phyloP scores from a whole-genome alignment of 2,888 invertebrate genomes.

The Drosophila pullipes region DNA sequence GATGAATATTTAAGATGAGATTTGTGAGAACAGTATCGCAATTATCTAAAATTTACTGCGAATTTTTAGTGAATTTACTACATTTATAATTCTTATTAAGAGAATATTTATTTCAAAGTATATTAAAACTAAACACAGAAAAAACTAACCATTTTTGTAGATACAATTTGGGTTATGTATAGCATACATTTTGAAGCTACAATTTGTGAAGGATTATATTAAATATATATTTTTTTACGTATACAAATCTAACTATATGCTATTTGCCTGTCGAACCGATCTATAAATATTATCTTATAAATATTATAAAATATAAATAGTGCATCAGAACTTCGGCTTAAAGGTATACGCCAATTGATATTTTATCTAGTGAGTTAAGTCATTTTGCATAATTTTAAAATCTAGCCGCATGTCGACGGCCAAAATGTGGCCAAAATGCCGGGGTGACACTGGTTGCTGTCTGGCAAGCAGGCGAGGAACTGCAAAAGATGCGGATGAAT shows the following conservation, averaged over 20 bases:
- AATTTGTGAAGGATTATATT: background rate
- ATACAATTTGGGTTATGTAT: too few relatives aligned
- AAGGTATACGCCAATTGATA: background rate
- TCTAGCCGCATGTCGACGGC: constrained; percentile 60
- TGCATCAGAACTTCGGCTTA: constrained; percentile 2
- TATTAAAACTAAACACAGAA: rapidly evolving
- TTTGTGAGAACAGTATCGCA: background rate
- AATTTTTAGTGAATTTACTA: background rate
- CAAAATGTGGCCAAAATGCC: constrained; percentile 66
- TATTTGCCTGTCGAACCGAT: background rate
- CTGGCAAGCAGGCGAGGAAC: constrained; percentile 26
- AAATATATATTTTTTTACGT: background rate
- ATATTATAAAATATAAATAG: background rate
- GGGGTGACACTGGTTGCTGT: constrained; percentile 52
- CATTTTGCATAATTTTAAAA: constrained; percentile 58
- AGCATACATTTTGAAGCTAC: too few relatives aligned
- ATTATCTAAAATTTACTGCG: background rate
- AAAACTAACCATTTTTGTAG: background rate
- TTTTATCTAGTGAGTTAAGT: constrained; percentile 15
- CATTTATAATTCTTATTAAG: background rate
- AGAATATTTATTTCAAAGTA: background rate
- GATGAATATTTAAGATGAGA: background rate
- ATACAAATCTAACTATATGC: background rate
- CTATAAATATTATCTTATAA: too few relatives aligned
- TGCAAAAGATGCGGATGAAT: constrained; percentile 25